Base-by-base conservation (phyloP, 2,888 invertebrate genomes). In the Salpingus planirostris region DNA sequence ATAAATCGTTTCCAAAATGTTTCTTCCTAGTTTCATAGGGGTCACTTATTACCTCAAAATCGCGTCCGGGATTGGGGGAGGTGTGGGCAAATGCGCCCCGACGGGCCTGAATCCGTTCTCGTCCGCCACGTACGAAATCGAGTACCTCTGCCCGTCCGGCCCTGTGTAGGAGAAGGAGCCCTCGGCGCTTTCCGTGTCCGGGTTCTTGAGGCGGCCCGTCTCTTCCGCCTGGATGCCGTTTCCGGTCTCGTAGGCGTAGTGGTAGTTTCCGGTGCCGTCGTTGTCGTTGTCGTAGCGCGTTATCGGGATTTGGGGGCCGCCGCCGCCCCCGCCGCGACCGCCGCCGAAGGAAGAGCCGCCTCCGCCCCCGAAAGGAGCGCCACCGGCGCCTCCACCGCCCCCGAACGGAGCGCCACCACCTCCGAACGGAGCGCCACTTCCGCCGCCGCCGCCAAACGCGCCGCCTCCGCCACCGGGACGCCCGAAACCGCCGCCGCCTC, bases 11-110 rank as follows among this genome's bases (percentile, higher is more conserved):
- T n/a, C n/a, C n/a, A n/a, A n/a, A n/a, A n/a, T n/a, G n/a, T n/a
- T n/a, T n/a, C n/a, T n/a, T n/a, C n/a, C n/a, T n/a, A n/a, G n/a
- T n/a, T n/a, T n/a, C n/a, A n/a, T n/a, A n/a, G n/a, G n/a, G n/a
- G n/a, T n/a, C n/a, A n/a, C n/a, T n/a, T n/a, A n/a, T 11, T 10
- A 33, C 21, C 28, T 38, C 15, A 38, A 14, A 27, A 38, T 38
- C 7, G 29, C 72, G 31, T 68, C 71, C 0, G 74, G 74, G 43
- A 74, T 71, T 13, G 73, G 73, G 1, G 74, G 74, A 0, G 74
- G 67, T 0, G 73, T 73, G 10, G 74, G 74, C 23, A 74, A 55
- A 43, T 74, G 74, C 1, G 64, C 66, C 0, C 74, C 74, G 35
- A 66, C 58, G 0, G 74, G 65, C 14, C 64, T 62, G 60, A 71